phyloP scores from a whole-genome alignment of 2,797 vertebrate genomes.

The Psittacula echo region DNA sequence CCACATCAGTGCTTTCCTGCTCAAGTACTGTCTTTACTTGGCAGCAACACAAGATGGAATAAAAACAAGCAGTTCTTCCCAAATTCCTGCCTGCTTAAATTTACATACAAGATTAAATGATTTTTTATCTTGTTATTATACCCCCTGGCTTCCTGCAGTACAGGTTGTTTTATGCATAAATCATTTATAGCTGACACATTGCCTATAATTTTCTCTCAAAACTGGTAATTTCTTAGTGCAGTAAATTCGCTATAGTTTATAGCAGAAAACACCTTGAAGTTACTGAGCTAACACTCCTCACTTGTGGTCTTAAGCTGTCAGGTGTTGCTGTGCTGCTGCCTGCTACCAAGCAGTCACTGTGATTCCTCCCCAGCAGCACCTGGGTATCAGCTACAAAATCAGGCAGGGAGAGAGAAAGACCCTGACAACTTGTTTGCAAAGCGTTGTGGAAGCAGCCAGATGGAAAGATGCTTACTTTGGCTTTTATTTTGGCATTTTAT shows the following conservation, averaged over 20 bases:
- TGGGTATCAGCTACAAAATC: background rate
- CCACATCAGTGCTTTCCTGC: constrained; percentile 52
- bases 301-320: background rate
- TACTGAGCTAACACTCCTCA: constrained; percentile 25
- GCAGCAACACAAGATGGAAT: constrained; percentile 59
- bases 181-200: constrained; percentile 29
- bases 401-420: background rate
- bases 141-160: constrained; percentile 20
- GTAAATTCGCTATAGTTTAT: constrained; percentile 34
- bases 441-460: background rate
- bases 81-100: constrained; percentile 64
- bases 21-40: constrained; percentile 55
- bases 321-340: background rate
- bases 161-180: constrained; percentile 52
- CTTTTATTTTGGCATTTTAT: constrained; percentile 5
- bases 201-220: constrained; percentile 62
- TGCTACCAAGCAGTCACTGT: background rate
- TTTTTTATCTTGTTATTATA: constrained; percentile 63
- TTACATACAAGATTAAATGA: constrained; percentile 59
- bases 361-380: accelerated
- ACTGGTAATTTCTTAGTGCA: background rate
- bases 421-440: background rate
- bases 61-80: constrained; percentile 53
- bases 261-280: constrained; percentile 41
- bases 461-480: background rate